These are phyloP conservation scores for Drosophila lacertosa DNA, from an alignment of 1,140 invertebrate genomes.

Conservation along the genomic window DNA sequence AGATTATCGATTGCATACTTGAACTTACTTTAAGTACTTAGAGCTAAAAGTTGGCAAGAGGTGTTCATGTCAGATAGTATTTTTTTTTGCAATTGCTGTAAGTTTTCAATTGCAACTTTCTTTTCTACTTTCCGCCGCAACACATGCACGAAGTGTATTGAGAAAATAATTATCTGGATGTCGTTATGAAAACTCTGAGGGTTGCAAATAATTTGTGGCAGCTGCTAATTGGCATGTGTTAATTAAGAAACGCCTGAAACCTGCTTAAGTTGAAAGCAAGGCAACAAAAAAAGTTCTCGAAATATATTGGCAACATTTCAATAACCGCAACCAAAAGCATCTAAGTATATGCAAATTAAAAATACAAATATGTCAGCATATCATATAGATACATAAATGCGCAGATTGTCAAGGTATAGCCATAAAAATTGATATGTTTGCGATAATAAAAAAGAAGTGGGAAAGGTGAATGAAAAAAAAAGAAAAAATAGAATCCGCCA, in stretches of 20 bases:
- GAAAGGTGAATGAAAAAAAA: background rate
- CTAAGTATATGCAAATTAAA: background rate
- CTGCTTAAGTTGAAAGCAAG: too few species aligned
- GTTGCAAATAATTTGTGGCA: background rate
- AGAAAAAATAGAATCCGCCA: background rate
- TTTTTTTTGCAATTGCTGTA: too few species aligned
- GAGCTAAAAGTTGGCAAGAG: too few species aligned
- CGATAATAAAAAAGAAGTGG: conserved; percentile 17
- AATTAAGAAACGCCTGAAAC: background rate
- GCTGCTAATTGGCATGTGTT: background rate
- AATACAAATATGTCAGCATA: background rate
- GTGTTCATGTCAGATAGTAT: too few species aligned
- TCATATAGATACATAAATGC: background rate
- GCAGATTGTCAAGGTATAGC: conserved; percentile 27
- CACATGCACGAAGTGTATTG: background rate
- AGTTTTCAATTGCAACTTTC: too few species aligned
- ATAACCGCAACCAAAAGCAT: background rate
- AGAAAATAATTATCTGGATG: background rate
- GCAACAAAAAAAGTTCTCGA: background rate
- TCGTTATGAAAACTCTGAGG: background rate
- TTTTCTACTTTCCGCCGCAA: background rate
- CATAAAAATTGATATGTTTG: conserved; percentile 38
- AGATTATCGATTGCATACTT: too few species aligned
- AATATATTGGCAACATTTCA: background rate
- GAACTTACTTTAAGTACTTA: too few species aligned